Evolutionary conservation across 2,888 invertebrate genomes (phyloP).

Genomic region (Trissolcus brochymenae): DNA sequence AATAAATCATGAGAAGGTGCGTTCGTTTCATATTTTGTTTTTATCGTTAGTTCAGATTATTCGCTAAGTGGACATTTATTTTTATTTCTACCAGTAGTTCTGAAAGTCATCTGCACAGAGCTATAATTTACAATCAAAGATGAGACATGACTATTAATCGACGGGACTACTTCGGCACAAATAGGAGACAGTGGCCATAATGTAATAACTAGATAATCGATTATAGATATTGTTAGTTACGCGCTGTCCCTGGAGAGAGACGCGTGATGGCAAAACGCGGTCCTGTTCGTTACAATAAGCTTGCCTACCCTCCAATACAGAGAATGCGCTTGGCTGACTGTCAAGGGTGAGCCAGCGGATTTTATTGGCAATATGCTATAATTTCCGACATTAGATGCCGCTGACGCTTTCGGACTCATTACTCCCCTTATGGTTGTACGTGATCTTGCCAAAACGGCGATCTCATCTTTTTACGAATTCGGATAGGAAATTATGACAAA

Average conservation of each 20-base stretch:
- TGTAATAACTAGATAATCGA: slow-evolving; percentile 69
- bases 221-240: slow-evolving; percentile 64
- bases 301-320: slow-evolving; percentile 58
- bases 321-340: slow-evolving; percentile 63
- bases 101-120: slow-evolving; percentile 28
- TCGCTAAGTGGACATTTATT: neutral
- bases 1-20: neutral
- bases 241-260: slow-evolving; percentile 58
- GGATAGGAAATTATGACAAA: slow-evolving; percentile 72
- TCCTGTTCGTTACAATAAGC: slow-evolving; percentile 74
- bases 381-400: slow-evolving; percentile 76
- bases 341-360: slow-evolving; percentile 68
- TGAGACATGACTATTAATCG: slow-evolving; percentile 56
- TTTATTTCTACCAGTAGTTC: slow-evolving; percentile 12
- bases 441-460: slow-evolving; percentile 67
- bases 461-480: slow-evolving; percentile 67
- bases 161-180: slow-evolving; percentile 44
- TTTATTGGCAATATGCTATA: slow-evolving; percentile 77
- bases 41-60: slow-evolving; percentile 2
- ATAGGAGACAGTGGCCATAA: slow-evolving; percentile 53
- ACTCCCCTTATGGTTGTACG: slow-evolving; percentile 70
- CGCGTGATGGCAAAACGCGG: slow-evolving; percentile 68
- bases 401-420: slow-evolving; percentile 76
- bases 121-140: slow-evolving; percentile 50
- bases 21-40: neutral